phyloP scores from a whole-genome alignment of 2,113 vertebrate genomes.

The Serinus canaria region DNA sequence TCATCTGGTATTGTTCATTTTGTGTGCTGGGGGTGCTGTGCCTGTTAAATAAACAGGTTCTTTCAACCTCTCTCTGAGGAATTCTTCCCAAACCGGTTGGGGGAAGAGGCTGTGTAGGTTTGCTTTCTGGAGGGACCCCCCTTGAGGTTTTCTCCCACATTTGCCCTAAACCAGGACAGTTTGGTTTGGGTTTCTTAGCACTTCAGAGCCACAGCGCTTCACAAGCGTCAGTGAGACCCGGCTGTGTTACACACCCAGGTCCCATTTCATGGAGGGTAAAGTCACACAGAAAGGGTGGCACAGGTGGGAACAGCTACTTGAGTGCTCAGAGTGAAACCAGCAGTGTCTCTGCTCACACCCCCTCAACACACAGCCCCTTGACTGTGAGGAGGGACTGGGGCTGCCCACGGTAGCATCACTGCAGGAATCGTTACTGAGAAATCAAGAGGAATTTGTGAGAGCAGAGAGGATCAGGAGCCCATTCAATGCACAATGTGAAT shows the following conservation, averaged over 20 bases:
- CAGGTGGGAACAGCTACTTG: background rate
- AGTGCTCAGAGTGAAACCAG: background rate
- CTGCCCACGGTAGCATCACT: background rate
- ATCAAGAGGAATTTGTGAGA: background rate
- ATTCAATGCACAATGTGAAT: background rate
- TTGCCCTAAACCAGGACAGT: too few relatives aligned
- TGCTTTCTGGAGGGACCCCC: too few relatives aligned
- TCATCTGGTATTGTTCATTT: too few relatives aligned
- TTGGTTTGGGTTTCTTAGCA: background rate
- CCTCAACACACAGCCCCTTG: background rate
- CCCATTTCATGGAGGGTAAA: background rate
- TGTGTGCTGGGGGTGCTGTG: too few relatives aligned
- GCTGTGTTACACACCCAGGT: rapidly evolving
- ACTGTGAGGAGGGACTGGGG: background rate
- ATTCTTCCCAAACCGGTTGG: too few relatives aligned
- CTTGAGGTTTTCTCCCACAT: too few relatives aligned
- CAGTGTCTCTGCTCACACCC: background rate
- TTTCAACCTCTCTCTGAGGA: too few relatives aligned
- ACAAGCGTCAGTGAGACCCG: rapidly evolving
- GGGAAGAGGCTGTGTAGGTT: too few relatives aligned
- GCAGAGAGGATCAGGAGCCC: background rate
- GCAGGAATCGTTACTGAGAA: background rate
- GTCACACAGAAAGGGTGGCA: background rate
- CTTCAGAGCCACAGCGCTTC: background rate
- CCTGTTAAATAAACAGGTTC: too few relatives aligned